Evolutionary conservation across 2,797 vertebrate species (phyloP).

Genomic region (Gymnoscopelus microlampas): DNA sequence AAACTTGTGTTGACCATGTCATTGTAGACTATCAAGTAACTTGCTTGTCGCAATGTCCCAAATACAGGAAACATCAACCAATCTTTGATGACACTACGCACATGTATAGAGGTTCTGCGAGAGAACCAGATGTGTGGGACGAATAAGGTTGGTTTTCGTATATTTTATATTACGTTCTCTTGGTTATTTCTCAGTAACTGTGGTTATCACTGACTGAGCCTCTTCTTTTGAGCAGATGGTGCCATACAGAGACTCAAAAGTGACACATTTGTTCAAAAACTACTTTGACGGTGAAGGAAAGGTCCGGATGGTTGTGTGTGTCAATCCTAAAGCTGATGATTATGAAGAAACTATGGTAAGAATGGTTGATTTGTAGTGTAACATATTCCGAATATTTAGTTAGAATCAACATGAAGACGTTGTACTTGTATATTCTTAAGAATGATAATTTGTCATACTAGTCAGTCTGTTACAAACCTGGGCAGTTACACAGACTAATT

Average conservation of each 20-base stretch:
- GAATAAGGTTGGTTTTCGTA: constrained; percentile 85
- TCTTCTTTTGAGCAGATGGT: constrained; percentile 88
- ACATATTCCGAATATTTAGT: background rate
- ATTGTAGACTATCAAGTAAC: background rate
- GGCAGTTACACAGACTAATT: background rate
- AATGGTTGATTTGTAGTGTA: background rate
- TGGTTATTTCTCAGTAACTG: background rate
- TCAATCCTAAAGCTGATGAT: constrained; percentile 96
- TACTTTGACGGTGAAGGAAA: constrained; percentile 98
- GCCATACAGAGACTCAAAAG: constrained; percentile 96
- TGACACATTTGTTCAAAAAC: constrained; percentile 98
- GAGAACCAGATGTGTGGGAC: constrained; percentile 93
- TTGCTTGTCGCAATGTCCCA: background rate
- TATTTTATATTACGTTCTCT: background rate
- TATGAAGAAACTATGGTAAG: constrained; percentile 96
- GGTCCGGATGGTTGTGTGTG: constrained; percentile 96
- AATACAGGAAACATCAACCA: constrained; percentile 94
- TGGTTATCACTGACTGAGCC: background rate
- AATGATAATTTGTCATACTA: background rate
- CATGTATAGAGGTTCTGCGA: constrained; percentile 93
- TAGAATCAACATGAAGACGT: background rate
- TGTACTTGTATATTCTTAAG: background rate
- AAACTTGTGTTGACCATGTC: background rate
- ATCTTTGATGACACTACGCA: constrained; percentile 94
- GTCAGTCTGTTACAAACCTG: background rate